Percentiles rank a stretch among this genome's conserved stretches.
Conservation (phyloP, 2,113 vertebrate genomes). For the Artemisiospiza belli region DNA sequence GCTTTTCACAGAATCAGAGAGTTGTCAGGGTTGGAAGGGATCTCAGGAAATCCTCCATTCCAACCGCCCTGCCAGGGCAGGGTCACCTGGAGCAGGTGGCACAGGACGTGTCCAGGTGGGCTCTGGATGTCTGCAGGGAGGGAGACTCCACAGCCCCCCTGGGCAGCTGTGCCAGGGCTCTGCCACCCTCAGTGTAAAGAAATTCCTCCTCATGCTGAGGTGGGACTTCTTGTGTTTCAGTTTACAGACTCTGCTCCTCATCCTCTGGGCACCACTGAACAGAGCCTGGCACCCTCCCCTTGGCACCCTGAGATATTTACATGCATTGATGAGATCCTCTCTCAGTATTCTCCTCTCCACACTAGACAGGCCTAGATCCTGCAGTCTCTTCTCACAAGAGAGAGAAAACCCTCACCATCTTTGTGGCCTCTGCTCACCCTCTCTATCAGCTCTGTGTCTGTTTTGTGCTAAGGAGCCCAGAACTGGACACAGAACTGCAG, state of each 20-base stretch:
- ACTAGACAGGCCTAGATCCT: background rate
- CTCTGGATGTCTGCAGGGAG: background rate
- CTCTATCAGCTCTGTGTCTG: background rate
- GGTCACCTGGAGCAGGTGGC: background rate
- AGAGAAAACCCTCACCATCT: background rate
- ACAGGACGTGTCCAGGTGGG: rapidly evolving
- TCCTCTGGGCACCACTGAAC: background rate
- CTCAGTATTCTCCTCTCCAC: background rate
- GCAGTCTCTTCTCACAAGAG: background rate
- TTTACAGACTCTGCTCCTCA: rapidly evolving
- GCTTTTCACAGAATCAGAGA: background rate
- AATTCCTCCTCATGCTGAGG: background rate
- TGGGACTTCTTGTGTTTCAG: background rate
- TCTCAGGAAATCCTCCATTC: background rate
- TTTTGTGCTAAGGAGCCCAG: background rate
- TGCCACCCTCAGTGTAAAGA: background rate
- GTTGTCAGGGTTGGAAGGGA: background rate
- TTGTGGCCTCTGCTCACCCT: background rate
- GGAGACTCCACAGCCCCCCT: background rate
- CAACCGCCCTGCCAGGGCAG: background rate
- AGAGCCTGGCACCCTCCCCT: background rate
- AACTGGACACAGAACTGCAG: background rate
- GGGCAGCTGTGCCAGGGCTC: background rate
- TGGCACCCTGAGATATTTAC: background rate
- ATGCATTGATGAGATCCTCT: background rate